Conservation (phyloP, 2,797 vertebrate genomes). For the Helicolenus hilgendorfi region DNA sequence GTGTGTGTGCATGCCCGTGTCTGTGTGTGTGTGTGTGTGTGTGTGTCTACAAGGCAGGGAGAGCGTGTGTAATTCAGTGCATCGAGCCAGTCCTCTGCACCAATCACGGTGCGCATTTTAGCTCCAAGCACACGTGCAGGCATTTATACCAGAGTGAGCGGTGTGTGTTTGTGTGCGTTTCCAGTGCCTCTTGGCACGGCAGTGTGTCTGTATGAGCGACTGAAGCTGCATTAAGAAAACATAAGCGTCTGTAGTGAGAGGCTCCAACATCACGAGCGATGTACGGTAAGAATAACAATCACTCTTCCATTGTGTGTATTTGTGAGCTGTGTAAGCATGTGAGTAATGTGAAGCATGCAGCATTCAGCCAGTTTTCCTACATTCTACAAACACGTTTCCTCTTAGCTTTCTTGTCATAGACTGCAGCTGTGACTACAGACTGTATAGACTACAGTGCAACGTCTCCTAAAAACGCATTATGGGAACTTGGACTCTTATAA, state of each 20-base stretch:
- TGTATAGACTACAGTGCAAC: neutral
- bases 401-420: slow-evolving; percentile 3
- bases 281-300: slow-evolving; percentile 89
- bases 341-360: slow-evolving; percentile 48
- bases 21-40: slow-evolving; percentile 21
- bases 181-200: slow-evolving; percentile 65
- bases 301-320: neutral
- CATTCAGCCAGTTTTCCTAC: slow-evolving; percentile 71
- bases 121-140: slow-evolving; percentile 81
- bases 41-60: slow-evolving; percentile 39
- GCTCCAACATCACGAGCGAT: slow-evolving; percentile 84
- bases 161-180: slow-evolving; percentile 50
- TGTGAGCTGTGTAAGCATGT: slow-evolving; percentile 32
- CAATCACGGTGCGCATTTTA: slow-evolving; percentile 80
- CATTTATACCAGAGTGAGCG: slow-evolving; percentile 71
- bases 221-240: slow-evolving; percentile 78
- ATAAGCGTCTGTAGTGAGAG: slow-evolving; percentile 65
- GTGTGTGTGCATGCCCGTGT: slow-evolving; percentile 30
- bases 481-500: slow-evolving; percentile 39
- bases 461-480: slow-evolving; percentile 12
- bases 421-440: slow-evolving; percentile 30
- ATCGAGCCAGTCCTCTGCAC: slow-evolving; percentile 76
- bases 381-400: slow-evolving; percentile 69
- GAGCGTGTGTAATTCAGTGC: slow-evolving; percentile 70
- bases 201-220: slow-evolving; percentile 65